A percentile compares a stretch with the other conserved stretches of the same genome.
These are phyloP conservation scores for Clarias batrachus DNA, from an alignment of 2,113 vertebrate genomes.

Conservation along the genomic window DNA sequence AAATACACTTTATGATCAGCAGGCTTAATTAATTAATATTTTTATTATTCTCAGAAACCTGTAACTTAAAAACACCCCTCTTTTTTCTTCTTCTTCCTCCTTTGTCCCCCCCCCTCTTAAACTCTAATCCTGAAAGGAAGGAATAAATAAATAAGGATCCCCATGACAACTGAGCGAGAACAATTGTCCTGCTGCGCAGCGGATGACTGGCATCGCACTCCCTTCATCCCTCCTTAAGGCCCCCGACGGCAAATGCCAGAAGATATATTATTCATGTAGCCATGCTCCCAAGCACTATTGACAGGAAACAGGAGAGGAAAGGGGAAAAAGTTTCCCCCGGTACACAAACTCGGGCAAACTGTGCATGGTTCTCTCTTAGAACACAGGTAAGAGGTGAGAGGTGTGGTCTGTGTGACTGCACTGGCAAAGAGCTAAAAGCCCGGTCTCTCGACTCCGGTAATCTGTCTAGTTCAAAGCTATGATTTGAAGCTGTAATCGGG, in stretches of 20 bases:
- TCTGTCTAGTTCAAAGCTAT: conserved; percentile 38
- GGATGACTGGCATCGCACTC: conserved; percentile 55
- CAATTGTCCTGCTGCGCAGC: conserved; percentile 51
- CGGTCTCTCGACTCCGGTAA: conserved; percentile 20
- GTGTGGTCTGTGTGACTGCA: not conserved
- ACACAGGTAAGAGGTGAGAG: conserved; percentile 21
- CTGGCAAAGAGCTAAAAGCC: conserved; percentile 41
- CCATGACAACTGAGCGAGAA: conserved; percentile 54
- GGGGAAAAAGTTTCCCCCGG: conserved; percentile 21
- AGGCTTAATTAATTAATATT: not conserved
- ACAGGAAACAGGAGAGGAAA: conserved; percentile 36
- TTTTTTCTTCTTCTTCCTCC: not conserved
- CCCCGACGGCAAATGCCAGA: conserved; percentile 56
- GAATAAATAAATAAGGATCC: conserved; percentile 58
- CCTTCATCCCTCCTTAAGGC: conserved; percentile 52
- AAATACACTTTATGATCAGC: conserved; percentile 32
- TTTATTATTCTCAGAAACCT: conserved; percentile 5
- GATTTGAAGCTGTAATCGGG: conserved; percentile 34
- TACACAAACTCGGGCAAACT: conserved; percentile 20
- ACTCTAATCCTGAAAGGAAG: conserved; percentile 34
- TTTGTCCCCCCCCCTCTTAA: not conserved
- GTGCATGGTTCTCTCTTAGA: not conserved
- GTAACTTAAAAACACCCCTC: not conserved
- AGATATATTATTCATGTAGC: conserved; percentile 62
- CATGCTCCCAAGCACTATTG: conserved; percentile 46